Evolutionary conservation across 2,888 invertebrate species (phyloP), one percentile per base, ranked within the genome.

Genomic region (Tetheella fluctuosa): DNA sequence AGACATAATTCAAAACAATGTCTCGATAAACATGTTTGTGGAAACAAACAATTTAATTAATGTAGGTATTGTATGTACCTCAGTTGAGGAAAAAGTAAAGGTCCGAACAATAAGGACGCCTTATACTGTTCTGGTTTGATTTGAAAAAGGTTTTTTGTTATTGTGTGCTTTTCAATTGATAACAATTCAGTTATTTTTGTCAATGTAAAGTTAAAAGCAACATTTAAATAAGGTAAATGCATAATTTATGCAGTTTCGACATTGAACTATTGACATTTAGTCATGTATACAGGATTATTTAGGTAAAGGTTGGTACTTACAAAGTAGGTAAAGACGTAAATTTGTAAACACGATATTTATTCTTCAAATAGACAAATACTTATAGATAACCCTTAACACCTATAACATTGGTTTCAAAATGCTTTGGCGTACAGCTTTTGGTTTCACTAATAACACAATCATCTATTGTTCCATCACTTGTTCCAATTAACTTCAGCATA

Each of bases 401-500:
- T 82, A 79, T 20, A 10, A 48, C n/a, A 76, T 76, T 78, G 79
- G 77, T 73, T 68, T 78, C 57, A 60, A 58, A 70, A 73, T 74
- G 74, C 76, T 78, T 77, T 77, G 77, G 77, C 64, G 61, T 67
- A 61, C 67, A 67, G 63, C 65, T 56, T 71, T 83, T 79, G 78
- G 77, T 81, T 74, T 70, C 82, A 84, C 84, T 80, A 81, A 80
- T 83, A 81, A 73, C 30, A 55, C 55, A 55, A 55, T 55, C 37
- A 55, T 15, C 54, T 34, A 77, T 69, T 74, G 77, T 79, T 73
- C 74, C 67, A 68, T 63, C 76, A 76, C 64, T 58, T 59, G 64
- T 65, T 70, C 59, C 59, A 23, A 64, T 61, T 61, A 54, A 60
- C 57, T 62, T 60, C n/a, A 42, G 48, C 48, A 48, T 48, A 23